A percentile compares a stretch with the other conserved stretches of the same genome.
Conservation (phyloP, 2,888 invertebrate species). For the Piscicola geometra region DNA sequence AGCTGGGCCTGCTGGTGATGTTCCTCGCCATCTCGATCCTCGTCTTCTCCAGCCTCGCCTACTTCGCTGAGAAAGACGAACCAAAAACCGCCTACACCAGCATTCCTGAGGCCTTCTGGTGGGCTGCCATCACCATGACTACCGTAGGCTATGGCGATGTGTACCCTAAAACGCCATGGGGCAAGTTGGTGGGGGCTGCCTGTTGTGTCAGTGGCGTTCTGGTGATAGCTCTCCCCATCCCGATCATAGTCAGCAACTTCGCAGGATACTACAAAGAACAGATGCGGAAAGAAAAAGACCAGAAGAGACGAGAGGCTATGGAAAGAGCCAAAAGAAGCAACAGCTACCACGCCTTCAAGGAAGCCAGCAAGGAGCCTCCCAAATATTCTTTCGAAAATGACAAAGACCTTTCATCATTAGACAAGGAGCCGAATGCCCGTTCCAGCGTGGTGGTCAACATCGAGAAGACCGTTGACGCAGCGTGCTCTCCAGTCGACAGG, state of each 20-base stretch:
- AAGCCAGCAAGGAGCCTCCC: not conserved
- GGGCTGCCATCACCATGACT: slow-evolving; percentile 33
- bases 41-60: slow-evolving; percentile 95
- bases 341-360: slow-evolving; percentile 8
- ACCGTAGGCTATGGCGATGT: slow-evolving; percentile 70
- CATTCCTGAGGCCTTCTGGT: slow-evolving; percentile 60
- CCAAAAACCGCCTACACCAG: slow-evolving; percentile 90
- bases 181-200: slow-evolving; percentile 99
- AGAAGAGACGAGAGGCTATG: slow-evolving; percentile 90
- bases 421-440: not conserved
- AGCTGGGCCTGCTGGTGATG: slow-evolving; percentile 73
- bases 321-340: slow-evolving; percentile 95
- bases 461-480: not conserved
- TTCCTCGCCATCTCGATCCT: slow-evolving; percentile 98
- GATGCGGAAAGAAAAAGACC: slow-evolving; percentile 96
- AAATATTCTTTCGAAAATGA: not conserved
- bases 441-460: not conserved
- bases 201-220: slow-evolving; percentile 99
- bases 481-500: not conserved
- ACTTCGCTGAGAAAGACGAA: slow-evolving; percentile 98
- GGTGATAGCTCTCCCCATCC: slow-evolving; percentile 99
- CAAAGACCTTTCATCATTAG: too few species aligned
- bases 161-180: slow-evolving; percentile 91
- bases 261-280: slow-evolving; percentile 99
- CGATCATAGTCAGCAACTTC: slow-evolving; percentile 99